These are phyloP conservation scores for Gibbula magus DNA, from an alignment of 2,888 invertebrate genomes.

Conservation along the genomic window DNA sequence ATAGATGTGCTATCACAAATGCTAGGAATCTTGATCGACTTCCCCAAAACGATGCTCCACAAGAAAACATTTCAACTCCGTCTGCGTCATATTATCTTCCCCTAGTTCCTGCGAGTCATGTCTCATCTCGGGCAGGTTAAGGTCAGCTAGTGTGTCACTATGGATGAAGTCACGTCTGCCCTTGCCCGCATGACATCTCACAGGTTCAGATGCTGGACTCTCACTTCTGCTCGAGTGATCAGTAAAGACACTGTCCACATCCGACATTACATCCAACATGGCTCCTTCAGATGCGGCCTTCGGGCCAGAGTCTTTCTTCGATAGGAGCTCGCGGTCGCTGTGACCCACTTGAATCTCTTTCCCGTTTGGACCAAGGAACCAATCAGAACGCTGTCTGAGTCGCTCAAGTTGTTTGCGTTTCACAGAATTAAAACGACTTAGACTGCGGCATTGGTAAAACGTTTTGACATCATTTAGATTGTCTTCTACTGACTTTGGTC, in stretches of 20 bases:
- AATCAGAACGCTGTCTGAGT: slow-evolving; percentile 97
- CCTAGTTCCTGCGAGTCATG: neutral
- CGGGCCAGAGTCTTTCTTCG: slow-evolving; percentile 50
- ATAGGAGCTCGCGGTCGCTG: slow-evolving; percentile 25
- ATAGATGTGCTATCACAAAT: slow-evolving; percentile 20
- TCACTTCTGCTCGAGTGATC: slow-evolving; percentile 67
- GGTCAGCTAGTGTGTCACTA: slow-evolving; percentile 63
- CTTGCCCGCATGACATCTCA: slow-evolving; percentile 53
- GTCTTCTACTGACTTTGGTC: slow-evolving; percentile 70
- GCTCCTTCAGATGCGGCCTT: slow-evolving; percentile 68
- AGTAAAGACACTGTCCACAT: slow-evolving; percentile 67
- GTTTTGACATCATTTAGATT: slow-evolving; percentile 65
- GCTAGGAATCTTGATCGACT: slow-evolving; percentile 57
- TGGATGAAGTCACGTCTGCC: slow-evolving; percentile 63
- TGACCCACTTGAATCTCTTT: slow-evolving; percentile 32
- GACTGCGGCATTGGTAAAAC: slow-evolving; percentile 60
- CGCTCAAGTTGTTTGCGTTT: slow-evolving; percentile 90
- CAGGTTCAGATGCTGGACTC: slow-evolving; percentile 68
- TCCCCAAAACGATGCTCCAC: slow-evolving; percentile 65
- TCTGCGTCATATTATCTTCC: slow-evolving; percentile 58
- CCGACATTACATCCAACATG: slow-evolving; percentile 63
- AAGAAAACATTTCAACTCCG: slow-evolving; percentile 62
- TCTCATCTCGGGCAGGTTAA: slow-evolving; percentile 50
- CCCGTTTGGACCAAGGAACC: slow-evolving; percentile 83
- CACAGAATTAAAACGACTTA: slow-evolving; percentile 73